Base-by-base conservation (phyloP, 2,113 vertebrate species). In the Lampris incognitus region DNA sequence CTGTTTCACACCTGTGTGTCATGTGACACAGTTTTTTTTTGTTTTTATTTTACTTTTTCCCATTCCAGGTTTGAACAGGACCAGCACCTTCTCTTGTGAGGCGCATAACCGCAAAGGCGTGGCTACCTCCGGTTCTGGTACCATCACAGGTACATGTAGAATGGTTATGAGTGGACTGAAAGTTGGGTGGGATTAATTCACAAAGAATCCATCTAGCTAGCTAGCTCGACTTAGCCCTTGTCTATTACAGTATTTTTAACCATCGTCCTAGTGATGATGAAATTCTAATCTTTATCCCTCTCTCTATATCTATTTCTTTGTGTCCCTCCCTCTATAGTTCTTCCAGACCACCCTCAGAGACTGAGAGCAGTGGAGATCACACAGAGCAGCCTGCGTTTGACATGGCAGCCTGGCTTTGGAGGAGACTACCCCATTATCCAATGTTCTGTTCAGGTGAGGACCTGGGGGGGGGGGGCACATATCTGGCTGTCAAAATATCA, bases 21-120 rank as follows among this genome's bases (percentile, higher is more conserved):
- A 11, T 44, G 56, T 64, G 1, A 0, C 24, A 24, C 24, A 0
- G 24, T 24, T 24, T 24, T 24, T 24, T 24, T 24, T 24, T 0
- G 24, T 24, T 24, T 24, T 24, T 24, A 24, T 24, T 24, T 24
- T 24, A 24, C 24, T 24, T 24, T 68, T 6, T 70, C 44, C 24
- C 6, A 6, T 1, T 74, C 42, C 79, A 97, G 96, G 96, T 73
- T 87, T 97, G 76, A 96, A 96, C 90, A 91, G 90, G 76, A 95
- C 94, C 3, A 94, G 95, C 38, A 94, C 94, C 4, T 97, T 97
- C 82, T 96, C 96, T 8, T 97, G 97, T 6, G 97, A 97, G 79
- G 96, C 96, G 41, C 94, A 96, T 40, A 97, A 97, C 13, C 80
- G 78, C 46, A 97, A 97, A 73, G 97, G 96, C 0, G 95, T 97